A percentile compares a stretch with the other conserved stretches of the same genome.
phyloP scores from a whole-genome alignment of 2,113 vertebrate genomes.

The Dicaeum eximium region DNA sequence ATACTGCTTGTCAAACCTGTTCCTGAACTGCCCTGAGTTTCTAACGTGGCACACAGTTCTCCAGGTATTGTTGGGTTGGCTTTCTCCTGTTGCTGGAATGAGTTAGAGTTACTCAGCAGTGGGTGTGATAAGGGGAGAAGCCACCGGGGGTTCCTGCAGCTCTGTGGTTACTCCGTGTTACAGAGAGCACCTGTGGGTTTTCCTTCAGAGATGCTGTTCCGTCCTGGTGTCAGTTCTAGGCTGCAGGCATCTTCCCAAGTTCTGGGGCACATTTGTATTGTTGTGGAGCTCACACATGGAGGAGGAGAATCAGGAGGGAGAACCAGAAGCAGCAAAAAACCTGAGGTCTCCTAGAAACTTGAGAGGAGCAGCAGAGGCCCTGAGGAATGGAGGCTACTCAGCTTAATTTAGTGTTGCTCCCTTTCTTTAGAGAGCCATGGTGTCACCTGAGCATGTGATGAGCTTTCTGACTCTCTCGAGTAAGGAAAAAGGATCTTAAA shows the following conservation, averaged over 20 bases:
- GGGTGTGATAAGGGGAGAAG: background rate
- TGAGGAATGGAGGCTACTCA: background rate
- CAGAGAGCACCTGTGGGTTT: accelerated
- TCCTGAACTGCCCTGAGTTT: background rate
- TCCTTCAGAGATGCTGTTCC: background rate
- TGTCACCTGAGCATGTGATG: background rate
- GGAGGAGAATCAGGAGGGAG: background rate
- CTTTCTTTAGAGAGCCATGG: background rate
- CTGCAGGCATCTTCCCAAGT: background rate
- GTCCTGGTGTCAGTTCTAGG: background rate
- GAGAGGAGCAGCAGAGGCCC: background rate
- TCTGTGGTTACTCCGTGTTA: background rate
- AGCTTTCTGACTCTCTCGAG: background rate
- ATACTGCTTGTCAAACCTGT: background rate
- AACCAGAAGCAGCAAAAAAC: background rate
- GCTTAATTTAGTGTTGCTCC: background rate
- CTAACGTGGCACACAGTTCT: background rate
- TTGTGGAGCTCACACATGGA: background rate
- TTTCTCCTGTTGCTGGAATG: background rate
- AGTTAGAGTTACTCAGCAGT: background rate
- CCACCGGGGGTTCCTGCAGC: background rate
- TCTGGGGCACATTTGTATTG: accelerated
- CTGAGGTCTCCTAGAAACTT: background rate
- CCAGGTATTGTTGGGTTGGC: background rate
- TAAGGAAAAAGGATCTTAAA: background rate